A percentile compares a stretch with the other conserved stretches of the same genome.
Conservation (phyloP, 2,888 invertebrate genomes). For the Cosmia trapezina region DNA sequence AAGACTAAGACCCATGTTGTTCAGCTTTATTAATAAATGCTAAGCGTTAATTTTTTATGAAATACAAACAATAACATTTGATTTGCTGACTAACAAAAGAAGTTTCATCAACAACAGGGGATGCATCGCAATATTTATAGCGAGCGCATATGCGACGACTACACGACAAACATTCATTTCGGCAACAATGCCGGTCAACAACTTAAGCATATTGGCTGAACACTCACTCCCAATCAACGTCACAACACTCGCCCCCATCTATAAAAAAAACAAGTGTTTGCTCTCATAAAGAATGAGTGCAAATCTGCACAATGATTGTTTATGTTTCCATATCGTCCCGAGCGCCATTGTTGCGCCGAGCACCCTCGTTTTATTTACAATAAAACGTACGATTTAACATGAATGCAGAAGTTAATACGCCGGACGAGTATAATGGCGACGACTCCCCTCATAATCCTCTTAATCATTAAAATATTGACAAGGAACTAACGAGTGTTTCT, state of each 20-base stretch:
- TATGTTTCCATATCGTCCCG: conserved; percentile 86
- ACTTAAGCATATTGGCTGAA: conserved; percentile 88
- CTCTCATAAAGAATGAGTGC: conserved; percentile 88
- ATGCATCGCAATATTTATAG: conserved; percentile 64
- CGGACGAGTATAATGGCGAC: conserved; percentile 78
- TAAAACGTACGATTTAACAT: conserved; percentile 87
- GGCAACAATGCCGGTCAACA: conserved; percentile 85
- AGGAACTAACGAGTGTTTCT: conserved; percentile 86
- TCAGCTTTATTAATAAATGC: neutral
- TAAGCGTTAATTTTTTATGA: neutral
- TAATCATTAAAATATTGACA: conserved; percentile 73
- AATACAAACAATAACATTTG: conserved; percentile 45
- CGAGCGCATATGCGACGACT: conserved; percentile 68
- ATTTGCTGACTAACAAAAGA: conserved; percentile 49
- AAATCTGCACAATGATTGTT: conserved; percentile 89
- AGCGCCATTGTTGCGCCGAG: conserved; percentile 78
- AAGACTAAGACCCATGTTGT: too few species aligned
- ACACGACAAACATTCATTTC: conserved; percentile 85
- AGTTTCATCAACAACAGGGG: conserved; percentile 33
- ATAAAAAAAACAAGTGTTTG: conserved; percentile 88
- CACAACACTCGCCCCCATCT: conserved; percentile 78
- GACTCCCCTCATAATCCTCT: conserved; percentile 77
- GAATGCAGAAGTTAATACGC: conserved; percentile 86
- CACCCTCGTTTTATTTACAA: conserved; percentile 80
- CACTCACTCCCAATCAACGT: conserved; percentile 88